Percentiles rank a stretch among this genome's conserved stretches.
Conservation (phyloP, 2,888 invertebrate genomes). For the Coelinius sp. region DNA sequence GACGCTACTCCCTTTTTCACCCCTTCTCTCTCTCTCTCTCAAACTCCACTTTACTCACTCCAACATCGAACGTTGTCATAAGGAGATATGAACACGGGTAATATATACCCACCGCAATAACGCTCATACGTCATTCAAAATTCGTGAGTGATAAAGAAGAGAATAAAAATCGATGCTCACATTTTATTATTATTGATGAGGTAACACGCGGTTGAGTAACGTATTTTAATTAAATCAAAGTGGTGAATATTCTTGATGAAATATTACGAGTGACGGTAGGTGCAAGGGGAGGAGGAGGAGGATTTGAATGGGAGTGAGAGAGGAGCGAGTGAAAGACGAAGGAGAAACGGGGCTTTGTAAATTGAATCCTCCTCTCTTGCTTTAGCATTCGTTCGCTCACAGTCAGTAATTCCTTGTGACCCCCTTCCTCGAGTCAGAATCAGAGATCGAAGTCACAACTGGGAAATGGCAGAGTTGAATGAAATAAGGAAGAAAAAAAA, state of each 20-base stretch:
- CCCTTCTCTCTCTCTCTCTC: slow-evolving; percentile 15
- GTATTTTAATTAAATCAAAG: slow-evolving; percentile 29
- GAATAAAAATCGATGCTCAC: background rate
- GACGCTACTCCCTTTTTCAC: slow-evolving; percentile 32
- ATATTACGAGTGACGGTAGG: slow-evolving; percentile 6
- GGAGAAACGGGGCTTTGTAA: slow-evolving; percentile 29
- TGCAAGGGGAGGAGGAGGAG: background rate
- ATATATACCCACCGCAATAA: slow-evolving; percentile 15
- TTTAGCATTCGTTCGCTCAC: background rate
- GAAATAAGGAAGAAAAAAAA: background rate
- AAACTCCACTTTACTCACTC: background rate
- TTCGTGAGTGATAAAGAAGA: background rate
- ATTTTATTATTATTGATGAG: slow-evolving; percentile 20
- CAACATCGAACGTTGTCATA: slow-evolving; percentile 17
- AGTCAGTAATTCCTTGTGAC: slow-evolving; percentile 31
- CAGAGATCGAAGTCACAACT: slow-evolving; percentile 34
- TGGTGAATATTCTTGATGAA: slow-evolving; percentile 32
- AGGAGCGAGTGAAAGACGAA: background rate
- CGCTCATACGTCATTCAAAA: slow-evolving; percentile 14
- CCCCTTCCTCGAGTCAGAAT: slow-evolving; percentile 33
- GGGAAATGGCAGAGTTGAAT: slow-evolving; percentile 21
- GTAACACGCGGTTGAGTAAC: slow-evolving; percentile 12
- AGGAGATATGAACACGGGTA: slow-evolving; percentile 23
- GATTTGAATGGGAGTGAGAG: slow-evolving; percentile 20
- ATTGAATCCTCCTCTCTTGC: slow-evolving; percentile 26